Evolutionary conservation across 2,797 vertebrate species (phyloP), one percentile per base, ranked within the genome.

Genomic region (Coracias cyanogaster): DNA sequence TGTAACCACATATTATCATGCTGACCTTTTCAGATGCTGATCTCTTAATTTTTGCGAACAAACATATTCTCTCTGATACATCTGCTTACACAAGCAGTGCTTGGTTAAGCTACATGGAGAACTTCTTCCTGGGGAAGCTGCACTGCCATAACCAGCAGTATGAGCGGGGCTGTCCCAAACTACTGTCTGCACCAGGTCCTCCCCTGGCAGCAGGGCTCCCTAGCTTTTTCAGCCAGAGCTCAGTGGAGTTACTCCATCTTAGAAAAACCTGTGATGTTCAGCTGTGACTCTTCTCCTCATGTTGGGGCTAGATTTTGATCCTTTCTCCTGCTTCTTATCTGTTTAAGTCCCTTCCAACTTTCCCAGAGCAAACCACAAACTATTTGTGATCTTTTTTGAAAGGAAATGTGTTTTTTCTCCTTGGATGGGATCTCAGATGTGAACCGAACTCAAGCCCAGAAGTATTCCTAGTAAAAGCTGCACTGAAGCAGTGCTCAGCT

Each of bases 131-230:
- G 31, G 19, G 15, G 48, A 25, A 67, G 41, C 57, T 35, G 48
- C 19, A 4, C 28, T 72, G 35, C 64, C 45, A 21, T 2, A 25
- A 45, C 14, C 54, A 79, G 54, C 24, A 41, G 19, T 1, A 6
- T 79, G 61, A 83, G 18, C 21, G 60, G 61, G 9, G 52, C 70
- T 48, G 25, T 33, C 28, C 29, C 31, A 46, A 58, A 41, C n/a
- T 14, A 6, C 18, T 29, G 51, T 3, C 16, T 22, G 20, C 28
- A 19, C 18, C 37, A 48, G 35, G 22, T 37, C 41, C 18, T 60
- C 18, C 12, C 20, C 37, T 39, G 37, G 25, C 28, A 73, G 6
- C 0, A 1, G 14, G 46, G 6, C 31, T 55, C 18, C 1, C 1
- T 49, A 33, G 41, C 46, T 18, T 55, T 70, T 61, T 41, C 45